These are phyloP conservation scores for Epinotia nisella DNA, from an alignment of 2,888 invertebrate species.

Conservation along the genomic window DNA sequence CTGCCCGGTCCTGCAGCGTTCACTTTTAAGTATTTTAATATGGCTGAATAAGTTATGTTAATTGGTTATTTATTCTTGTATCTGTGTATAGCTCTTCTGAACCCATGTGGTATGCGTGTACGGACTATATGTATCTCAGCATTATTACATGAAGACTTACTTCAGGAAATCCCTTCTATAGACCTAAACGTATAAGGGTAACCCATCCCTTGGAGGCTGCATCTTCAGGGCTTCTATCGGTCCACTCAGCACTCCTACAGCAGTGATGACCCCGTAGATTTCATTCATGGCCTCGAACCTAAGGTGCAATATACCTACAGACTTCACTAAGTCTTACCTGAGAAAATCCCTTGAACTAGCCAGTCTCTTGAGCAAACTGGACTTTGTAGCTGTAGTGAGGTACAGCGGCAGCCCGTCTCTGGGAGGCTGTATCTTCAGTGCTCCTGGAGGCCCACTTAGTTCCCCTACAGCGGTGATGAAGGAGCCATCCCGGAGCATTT, in stretches of 20 bases:
- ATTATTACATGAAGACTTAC: not conserved
- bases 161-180: conserved; percentile 86
- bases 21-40: no score
- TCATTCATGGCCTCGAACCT: conserved; percentile 95
- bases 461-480: conserved; percentile 92
- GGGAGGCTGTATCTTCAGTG: conserved; percentile 90
- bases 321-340: not conserved
- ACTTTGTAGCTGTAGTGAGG: conserved; percentile 91
- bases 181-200: conserved; percentile 90
- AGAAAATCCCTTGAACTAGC: conserved; percentile 87
- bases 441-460: conserved; percentile 87
- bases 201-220: conserved; percentile 89
- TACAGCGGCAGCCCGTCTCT: conserved; percentile 89
- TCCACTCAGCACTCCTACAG: conserved; percentile 90
- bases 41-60: no score
- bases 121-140: no score
- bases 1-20: no score
- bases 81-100: no score
- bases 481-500: conserved; percentile 92
- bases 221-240: conserved; percentile 87
- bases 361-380: conserved; percentile 89
- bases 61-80: no score
- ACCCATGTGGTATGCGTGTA: not conserved
- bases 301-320: not conserved
- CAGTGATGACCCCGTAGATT: conserved; percentile 92